Percentiles rank a stretch among this genome's conserved stretches.
These are phyloP conservation scores for Papilio dardanus DNA, from an alignment of 1,140 invertebrate species.

Conservation along the genomic window DNA sequence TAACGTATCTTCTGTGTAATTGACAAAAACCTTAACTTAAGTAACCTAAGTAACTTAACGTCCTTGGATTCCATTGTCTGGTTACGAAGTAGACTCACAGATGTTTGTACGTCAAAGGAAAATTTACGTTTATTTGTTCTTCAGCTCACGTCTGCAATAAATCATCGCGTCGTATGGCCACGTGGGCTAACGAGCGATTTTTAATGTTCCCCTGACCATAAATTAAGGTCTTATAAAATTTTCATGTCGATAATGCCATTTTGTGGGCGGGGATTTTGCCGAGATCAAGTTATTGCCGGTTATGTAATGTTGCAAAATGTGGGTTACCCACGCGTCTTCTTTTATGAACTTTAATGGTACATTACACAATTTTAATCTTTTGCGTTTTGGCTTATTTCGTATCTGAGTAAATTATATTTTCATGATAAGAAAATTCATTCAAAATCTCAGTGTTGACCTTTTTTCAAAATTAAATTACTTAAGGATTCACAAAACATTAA, in stretches of 20 bases:
- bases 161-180: not conserved
- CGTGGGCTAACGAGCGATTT: slow-evolving; percentile 12
- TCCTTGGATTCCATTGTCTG: not conserved
- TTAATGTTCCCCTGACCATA: slow-evolving; percentile 26
- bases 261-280: slow-evolving; percentile 27
- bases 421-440: too few species aligned
- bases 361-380: not conserved
- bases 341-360: not conserved
- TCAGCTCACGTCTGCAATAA: slow-evolving; percentile 23
- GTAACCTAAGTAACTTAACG: not conserved
- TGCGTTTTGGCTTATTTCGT: not conserved
- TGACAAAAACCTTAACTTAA: too few species aligned
- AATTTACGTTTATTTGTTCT: slow-evolving; percentile 19
- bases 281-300: slow-evolving; percentile 26
- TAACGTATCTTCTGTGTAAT: not conserved
- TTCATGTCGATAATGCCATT: slow-evolving; percentile 23
- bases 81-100: not conserved
- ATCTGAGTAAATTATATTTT: too few species aligned
- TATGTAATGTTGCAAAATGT: slow-evolving; percentile 27
- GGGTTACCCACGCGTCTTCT: slow-evolving; percentile 28
- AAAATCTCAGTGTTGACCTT: not conserved
- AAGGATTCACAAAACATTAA: too few species aligned
- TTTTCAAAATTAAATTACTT: not conserved
- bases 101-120: slow-evolving; percentile 19
- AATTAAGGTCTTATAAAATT: slow-evolving; percentile 19